Base-by-base conservation (phyloP, 2,113 vertebrate species). In the Oreochromis niloticus region DNA sequence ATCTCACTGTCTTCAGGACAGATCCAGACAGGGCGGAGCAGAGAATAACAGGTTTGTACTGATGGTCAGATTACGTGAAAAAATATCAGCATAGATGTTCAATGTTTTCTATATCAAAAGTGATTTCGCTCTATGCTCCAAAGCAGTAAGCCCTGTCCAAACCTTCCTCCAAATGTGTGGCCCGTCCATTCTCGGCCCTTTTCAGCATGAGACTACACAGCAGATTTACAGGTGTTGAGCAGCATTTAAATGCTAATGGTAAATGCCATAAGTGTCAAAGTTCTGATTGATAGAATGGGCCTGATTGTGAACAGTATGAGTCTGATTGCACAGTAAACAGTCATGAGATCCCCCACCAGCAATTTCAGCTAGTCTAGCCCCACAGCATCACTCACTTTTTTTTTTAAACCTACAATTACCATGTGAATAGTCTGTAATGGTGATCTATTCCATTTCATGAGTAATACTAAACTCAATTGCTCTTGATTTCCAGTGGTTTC, bases 291-390 rank as follows among this genome's bases (percentile, higher is more conserved):
- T 92, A 89, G 92, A 94, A 94, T 80, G 57, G 89, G 81, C 63
- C 87, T 93, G 92, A 93, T 93, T 93, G 90, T 89, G 91, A 94
- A 92, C 92, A 92, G 90, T 93, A 50, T 86, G 93, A 88, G 75
- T 93, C 90, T 95, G 94, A 93, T 94, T 95, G 92, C 91, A 86
- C 50, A 89, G 82, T 89, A 85, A 93, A 88, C 86, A 88, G 87
- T 87, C 80, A 85, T 48, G 43, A 61, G 89, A 90, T 89, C 88
- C 86, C 88, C 93, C 36, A 86, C 89, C 89, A 88, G 82, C 75
- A 87, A 34, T 89, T 87, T 87, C 82, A 78, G 63, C 55, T 4
- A 75, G 30, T 88, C 27, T 36, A 63, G 57, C 81, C 57, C 43
- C 48, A 50, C 54, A 68, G 54, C 48, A 41, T 36, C 22, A 48